Conservation (phyloP, 2,113 vertebrate genomes). For the Ictalurus punctatus region DNA sequence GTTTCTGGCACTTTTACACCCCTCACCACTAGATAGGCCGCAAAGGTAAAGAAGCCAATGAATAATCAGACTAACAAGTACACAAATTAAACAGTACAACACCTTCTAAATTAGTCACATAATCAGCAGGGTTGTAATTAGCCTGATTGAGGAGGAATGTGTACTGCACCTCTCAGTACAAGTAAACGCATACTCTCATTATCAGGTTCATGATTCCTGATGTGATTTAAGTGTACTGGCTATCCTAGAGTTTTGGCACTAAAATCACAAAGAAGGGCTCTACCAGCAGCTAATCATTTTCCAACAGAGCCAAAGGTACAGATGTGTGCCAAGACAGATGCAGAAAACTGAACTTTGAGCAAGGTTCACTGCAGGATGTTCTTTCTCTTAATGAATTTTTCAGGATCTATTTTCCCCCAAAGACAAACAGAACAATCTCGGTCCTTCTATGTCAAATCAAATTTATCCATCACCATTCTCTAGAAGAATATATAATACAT, state of each 20-base stretch:
- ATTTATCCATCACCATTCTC: conserved; percentile 61
- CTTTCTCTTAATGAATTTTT: background rate
- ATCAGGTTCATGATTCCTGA: conserved; percentile 16
- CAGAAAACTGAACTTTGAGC: conserved; percentile 17
- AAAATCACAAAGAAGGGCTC: background rate
- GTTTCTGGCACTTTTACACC: conserved; percentile 1
- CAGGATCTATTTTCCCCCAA: background rate
- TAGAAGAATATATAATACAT: conserved; percentile 72
- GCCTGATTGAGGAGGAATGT: conserved; percentile 31
- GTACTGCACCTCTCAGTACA: conserved; percentile 32
- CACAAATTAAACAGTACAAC: conserved; percentile 61
- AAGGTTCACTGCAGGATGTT: conserved; percentile 11
- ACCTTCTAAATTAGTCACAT: conserved; percentile 58
- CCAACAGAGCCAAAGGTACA: background rate
- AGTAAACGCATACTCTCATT: conserved; percentile 35
- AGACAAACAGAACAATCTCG: conserved; percentile 53
- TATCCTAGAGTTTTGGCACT: conserved; percentile 17
- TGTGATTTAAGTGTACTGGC: conserved; percentile 21
- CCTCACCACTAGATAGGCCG: conserved; percentile 31
- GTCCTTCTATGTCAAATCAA: conserved; percentile 58
- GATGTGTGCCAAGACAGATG: background rate
- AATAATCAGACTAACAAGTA: conserved; percentile 61
- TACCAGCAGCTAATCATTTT: background rate
- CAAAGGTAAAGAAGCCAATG: conserved; percentile 51
- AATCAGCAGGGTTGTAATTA: conserved; percentile 58